Percentiles rank a stretch among this genome's conserved stretches.
phyloP scores from a whole-genome alignment of 2,888 invertebrate species.

The Geophilus truncorum region DNA sequence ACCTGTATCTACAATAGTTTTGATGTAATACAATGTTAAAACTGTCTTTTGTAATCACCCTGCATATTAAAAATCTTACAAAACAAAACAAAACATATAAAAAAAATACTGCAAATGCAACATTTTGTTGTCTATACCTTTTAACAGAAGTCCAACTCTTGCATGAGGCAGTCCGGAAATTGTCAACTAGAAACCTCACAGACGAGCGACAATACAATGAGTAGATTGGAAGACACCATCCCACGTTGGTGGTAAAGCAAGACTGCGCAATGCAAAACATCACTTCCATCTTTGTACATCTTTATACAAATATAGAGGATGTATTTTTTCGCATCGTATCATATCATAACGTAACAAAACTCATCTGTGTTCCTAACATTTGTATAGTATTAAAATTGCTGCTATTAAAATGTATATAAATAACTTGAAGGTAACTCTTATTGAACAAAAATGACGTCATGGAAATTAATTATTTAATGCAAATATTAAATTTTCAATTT shows the following conservation, averaged over 20 bases:
- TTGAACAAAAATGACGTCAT: no score
- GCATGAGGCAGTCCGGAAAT: background rate
- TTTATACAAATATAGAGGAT: background rate
- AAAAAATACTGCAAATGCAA: no score
- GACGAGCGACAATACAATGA: background rate
- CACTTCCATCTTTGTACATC: background rate
- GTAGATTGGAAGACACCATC: background rate
- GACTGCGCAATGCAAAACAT: background rate
- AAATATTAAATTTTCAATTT: no score
- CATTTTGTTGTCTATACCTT: no score
- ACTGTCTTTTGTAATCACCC: no score
- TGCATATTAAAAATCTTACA: no score
- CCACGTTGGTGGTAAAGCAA: background rate
- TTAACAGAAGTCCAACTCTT: background rate
- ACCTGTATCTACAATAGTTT: no score
- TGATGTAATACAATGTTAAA: no score
- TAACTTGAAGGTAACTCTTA: no score
- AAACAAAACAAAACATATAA: no score
- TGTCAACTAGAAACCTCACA: background rate
- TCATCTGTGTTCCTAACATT: background rate
- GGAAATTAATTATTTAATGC: no score
- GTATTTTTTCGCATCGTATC: background rate
- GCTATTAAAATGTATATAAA: background rate
- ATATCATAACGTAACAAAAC: background rate
- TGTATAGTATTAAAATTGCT: background rate